Percentiles rank a stretch among this genome's conserved stretches.
Evolutionary conservation across 2,113 vertebrate genomes (phyloP).

Genomic region (Arothron firmamentum): DNA sequence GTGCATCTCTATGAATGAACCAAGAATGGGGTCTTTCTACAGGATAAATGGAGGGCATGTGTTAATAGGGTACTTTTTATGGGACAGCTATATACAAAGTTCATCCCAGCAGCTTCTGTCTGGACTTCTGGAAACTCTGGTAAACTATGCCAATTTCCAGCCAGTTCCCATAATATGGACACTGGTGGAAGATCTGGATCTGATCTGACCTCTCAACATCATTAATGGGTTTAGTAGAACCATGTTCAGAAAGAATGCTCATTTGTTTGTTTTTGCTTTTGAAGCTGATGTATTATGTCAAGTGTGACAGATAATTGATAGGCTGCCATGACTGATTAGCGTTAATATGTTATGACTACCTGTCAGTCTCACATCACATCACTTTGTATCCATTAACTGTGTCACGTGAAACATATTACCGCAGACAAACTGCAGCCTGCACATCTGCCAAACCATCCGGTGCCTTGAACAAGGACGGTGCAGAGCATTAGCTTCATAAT

Average conservation of each 20-base stretch:
- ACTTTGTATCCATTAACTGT: conserved; percentile 5
- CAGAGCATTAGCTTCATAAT: conserved; percentile 2
- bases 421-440: not conserved
- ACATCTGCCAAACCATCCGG: no score
- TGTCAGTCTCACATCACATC: not conserved
- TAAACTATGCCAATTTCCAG: no score
- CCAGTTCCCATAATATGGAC: no score
- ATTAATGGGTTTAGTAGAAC: no score
- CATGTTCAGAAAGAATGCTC: no score
- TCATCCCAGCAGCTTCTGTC: no score
- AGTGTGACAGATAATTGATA: conserved; percentile 4
- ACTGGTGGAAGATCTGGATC: no score
- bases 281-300: not conserved
- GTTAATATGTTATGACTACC: conserved; percentile 8
- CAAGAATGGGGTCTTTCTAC: not conserved
- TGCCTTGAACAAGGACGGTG: no score
- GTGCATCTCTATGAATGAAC: conserved; percentile 26
- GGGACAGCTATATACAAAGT: conserved; percentile 2
- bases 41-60: no score
- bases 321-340: conserved; percentile 13
- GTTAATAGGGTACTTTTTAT: not conserved
- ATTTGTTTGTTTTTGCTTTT: not conserved
- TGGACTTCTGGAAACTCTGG: no score
- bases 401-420: not conserved
- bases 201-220: no score